Conservation (phyloP, 2,888 invertebrate genomes). For the Spilosoma lubricipeda region DNA sequence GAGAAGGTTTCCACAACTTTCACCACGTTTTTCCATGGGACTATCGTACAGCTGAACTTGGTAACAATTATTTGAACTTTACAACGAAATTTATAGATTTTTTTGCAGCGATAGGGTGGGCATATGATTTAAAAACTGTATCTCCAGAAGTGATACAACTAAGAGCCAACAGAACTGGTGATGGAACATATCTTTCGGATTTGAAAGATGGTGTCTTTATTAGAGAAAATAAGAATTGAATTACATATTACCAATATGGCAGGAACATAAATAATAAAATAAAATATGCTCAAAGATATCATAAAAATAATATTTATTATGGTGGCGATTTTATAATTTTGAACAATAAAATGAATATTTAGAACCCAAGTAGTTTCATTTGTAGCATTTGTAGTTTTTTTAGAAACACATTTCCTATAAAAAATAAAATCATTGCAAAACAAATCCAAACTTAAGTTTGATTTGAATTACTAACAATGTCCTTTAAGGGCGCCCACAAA, state of each 20-base stretch:
- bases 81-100: slow-evolving; percentile 65
- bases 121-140: slow-evolving; percentile 64
- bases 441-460: too few species aligned
- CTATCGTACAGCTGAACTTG: slow-evolving; percentile 66
- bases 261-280: too few species aligned
- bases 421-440: too few species aligned
- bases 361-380: background rate
- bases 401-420: too few species aligned
- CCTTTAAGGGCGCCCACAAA: too few species aligned
- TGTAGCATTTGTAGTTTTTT: too few species aligned
- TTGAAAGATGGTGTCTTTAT: slow-evolving; percentile 35
- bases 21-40: slow-evolving; percentile 70
- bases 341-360: background rate
- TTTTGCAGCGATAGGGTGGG: slow-evolving; percentile 67
- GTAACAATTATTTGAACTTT: slow-evolving; percentile 61
- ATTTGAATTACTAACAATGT: too few species aligned
- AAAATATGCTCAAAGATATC: background rate
- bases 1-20: slow-evolving; percentile 72
- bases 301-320: background rate
- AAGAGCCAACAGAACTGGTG: slow-evolving; percentile 59
- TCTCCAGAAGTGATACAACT: slow-evolving; percentile 50
- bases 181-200: slow-evolving; percentile 61
- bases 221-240: slow-evolving; percentile 22
- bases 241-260: background rate
- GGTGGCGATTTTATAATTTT: background rate